Percentiles rank a stretch among this genome's conserved stretches.
These are phyloP conservation scores for Dryobates pubescens DNA, from an alignment of 2,797 vertebrate species.

Conservation along the genomic window DNA sequence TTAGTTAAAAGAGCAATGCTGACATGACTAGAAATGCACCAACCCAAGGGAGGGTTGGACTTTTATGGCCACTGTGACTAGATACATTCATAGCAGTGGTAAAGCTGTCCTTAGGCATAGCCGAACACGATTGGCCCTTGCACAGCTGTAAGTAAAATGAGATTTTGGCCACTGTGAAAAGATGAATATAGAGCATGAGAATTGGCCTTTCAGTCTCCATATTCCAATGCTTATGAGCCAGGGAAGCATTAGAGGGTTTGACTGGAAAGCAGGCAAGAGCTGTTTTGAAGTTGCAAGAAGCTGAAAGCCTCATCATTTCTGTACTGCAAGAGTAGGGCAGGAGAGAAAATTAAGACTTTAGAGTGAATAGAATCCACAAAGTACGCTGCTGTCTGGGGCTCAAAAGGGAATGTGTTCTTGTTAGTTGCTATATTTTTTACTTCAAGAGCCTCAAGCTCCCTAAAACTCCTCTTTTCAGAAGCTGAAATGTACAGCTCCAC, in stretches of 20 bases:
- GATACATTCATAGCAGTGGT: accelerated
- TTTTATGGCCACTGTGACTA: background rate
- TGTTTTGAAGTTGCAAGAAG: background rate
- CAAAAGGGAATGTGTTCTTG: background rate
- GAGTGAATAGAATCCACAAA: background rate
- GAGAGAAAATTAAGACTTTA: background rate
- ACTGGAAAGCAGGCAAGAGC: background rate
- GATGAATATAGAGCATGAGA: background rate
- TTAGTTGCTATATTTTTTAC: background rate
- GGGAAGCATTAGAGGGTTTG: background rate
- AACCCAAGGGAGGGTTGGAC: background rate
- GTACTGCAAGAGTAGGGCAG: background rate
- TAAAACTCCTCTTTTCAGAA: conserved; percentile 14
- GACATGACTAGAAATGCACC: background rate
- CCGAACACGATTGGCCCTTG: background rate
- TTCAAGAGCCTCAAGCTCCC: conserved; percentile 15
- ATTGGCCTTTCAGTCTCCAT: background rate
- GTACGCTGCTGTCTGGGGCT: background rate
- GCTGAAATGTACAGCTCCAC: background rate
- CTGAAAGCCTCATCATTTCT: background rate
- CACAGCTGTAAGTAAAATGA: background rate
- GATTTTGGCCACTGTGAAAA: background rate
- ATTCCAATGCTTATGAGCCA: background rate
- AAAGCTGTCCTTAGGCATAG: background rate
- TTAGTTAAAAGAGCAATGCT: background rate